phyloP scores from a whole-genome alignment of 2,113 vertebrate genomes.

The Fukomys damarensis region DNA sequence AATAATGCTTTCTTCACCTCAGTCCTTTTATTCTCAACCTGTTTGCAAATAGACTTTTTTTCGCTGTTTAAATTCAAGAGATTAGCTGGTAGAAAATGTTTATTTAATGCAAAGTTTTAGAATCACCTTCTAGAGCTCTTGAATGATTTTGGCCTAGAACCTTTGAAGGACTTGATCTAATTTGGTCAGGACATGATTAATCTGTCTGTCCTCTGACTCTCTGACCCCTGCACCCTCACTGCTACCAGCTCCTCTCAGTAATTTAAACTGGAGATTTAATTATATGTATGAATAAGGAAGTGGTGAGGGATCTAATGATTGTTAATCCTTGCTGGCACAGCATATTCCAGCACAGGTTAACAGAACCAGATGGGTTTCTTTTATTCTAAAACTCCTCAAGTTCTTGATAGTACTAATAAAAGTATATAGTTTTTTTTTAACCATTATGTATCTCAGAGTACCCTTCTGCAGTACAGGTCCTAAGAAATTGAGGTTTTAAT shows the following conservation, averaged over 20 bases:
- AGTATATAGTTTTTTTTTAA: background rate
- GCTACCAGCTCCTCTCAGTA: background rate
- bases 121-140: background rate
- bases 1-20: slow-evolving; percentile 21
- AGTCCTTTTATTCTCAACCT: background rate
- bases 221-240: no score
- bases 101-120: slow-evolving; percentile 17
- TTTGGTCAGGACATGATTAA: background rate
- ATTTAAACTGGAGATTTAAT: background rate
- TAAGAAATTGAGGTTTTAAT: background rate
- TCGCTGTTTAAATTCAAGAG: background rate
- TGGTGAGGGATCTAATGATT: background rate
- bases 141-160: background rate
- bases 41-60: background rate
- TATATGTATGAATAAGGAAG: background rate
- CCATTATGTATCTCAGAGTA: background rate
- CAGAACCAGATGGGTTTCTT: background rate
- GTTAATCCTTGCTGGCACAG: background rate
- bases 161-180: background rate
- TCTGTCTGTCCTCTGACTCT: fast-evolving
- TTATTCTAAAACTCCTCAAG: background rate
- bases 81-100: background rate
- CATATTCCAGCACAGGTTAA: background rate
- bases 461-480: background rate
- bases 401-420: background rate